Evolutionary conservation across 2,797 vertebrate species (phyloP).

Genomic region (Scarus forsteni): DNA sequence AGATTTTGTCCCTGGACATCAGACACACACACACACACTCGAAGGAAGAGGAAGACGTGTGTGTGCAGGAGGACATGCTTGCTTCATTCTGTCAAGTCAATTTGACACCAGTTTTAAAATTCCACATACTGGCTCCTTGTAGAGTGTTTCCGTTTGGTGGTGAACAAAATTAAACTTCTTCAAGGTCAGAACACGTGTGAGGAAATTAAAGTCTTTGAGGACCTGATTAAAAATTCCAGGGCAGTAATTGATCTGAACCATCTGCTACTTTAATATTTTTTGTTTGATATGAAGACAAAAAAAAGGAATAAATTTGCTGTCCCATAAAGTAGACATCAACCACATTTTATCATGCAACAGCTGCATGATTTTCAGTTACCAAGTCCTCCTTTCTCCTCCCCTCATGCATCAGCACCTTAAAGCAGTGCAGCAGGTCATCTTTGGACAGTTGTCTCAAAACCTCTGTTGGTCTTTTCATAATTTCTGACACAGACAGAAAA

Average conservation of each 20-base stretch:
- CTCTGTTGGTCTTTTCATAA: too few species aligned
- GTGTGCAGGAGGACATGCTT: conserved; percentile 6
- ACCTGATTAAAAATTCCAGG: conserved; percentile 11
- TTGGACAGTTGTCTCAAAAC: too few species aligned
- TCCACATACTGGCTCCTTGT: neutral
- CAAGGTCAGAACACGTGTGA: conserved; percentile 46
- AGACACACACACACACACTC: conserved; percentile 14
- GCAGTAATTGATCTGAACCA: neutral
- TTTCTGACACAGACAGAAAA: too few species aligned
- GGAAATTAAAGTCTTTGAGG: conserved; percentile 10
- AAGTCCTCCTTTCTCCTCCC: too few species aligned
- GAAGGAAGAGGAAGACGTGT: neutral
- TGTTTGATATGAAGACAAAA: conserved; percentile 18
- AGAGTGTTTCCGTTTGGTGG: neutral
- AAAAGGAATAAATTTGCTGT: conserved; percentile 3
- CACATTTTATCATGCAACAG: too few species aligned
- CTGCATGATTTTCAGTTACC: too few species aligned
- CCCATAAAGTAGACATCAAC: neutral
- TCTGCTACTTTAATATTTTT: conserved; percentile 22
- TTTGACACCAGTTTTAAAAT: conserved; percentile 18
- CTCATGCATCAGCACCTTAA: too few species aligned
- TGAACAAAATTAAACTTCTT: conserved; percentile 5
- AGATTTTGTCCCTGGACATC: conserved; percentile 46
- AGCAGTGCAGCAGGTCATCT: neutral
- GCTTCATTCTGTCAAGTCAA: conserved; percentile 10